Evolutionary conservation across 2,797 vertebrate species (phyloP).

Genomic region (Pseudocheirus occidentalis): DNA sequence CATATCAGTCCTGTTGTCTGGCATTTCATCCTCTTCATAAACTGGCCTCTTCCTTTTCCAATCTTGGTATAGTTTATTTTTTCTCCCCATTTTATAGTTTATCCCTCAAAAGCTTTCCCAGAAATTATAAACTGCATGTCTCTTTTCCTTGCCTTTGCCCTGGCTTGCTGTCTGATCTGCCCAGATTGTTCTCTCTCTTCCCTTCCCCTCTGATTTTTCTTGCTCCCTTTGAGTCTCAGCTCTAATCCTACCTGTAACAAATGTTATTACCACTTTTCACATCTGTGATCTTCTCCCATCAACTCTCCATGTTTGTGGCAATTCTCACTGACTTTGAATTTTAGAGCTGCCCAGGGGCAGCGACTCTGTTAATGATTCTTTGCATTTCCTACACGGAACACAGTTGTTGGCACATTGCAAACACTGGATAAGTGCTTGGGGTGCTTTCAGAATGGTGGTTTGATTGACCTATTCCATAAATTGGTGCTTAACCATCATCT

Average conservation of each 20-base stretch:
- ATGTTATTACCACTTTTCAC: not conserved
- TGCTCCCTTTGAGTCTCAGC: not conserved
- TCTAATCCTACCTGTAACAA: not conserved
- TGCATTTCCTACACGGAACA: not conserved
- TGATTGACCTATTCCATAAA: not conserved
- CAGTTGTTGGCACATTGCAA: not conserved
- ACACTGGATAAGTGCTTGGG: not conserved
- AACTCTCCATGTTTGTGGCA: not conserved
- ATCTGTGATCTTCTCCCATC: not conserved
- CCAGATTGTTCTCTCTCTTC: not conserved
- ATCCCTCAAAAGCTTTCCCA: not conserved
- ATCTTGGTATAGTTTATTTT: not conserved
- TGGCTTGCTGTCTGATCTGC: not conserved
- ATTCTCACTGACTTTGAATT: not conserved
- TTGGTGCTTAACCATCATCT: not conserved
- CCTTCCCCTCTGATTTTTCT: not conserved
- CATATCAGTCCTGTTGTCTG: not conserved
- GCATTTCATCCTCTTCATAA: not conserved
- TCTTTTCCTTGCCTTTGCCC: not conserved
- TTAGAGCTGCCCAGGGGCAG: not conserved
- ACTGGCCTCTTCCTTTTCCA: not conserved
- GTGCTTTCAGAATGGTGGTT: not conserved
- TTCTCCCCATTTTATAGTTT: not conserved
- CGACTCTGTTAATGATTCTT: not conserved
- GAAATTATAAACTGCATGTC: not conserved